Percentiles rank a stretch among this genome's conserved stretches.
These are phyloP conservation scores for Argynnis bischoffii DNA, from an alignment of 2,888 invertebrate genomes.

Conservation along the genomic window DNA sequence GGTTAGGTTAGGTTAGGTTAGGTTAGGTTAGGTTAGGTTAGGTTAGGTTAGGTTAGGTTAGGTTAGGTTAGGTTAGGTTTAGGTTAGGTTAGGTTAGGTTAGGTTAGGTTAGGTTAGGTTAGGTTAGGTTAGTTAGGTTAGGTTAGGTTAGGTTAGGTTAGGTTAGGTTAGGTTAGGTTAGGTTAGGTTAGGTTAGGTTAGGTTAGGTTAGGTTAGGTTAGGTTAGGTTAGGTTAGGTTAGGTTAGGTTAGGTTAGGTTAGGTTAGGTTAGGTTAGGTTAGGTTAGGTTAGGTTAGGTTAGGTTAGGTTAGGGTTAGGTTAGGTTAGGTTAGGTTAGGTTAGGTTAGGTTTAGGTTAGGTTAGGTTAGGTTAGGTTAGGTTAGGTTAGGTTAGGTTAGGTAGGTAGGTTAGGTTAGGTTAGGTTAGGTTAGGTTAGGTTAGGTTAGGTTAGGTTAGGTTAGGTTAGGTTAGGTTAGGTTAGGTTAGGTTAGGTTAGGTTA, in stretches of 20 bases:
- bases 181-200: constrained; percentile 9
- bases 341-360: constrained; percentile 18
- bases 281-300: constrained; percentile 17
- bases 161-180: constrained; percentile 12
- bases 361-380: constrained; percentile 18
- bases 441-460: constrained; percentile 21
- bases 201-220: constrained; percentile 14
- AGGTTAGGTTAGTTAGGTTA: constrained; percentile 13
- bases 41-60: constrained; percentile 29
- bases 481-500: constrained; percentile 9
- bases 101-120: constrained; percentile 4
- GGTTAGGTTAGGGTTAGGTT: constrained; percentile 14
- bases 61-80: constrained; percentile 14
- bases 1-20: constrained; percentile 30
- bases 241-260: constrained; percentile 13
- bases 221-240: constrained; percentile 16
- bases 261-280: constrained; percentile 13
- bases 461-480: constrained; percentile 12
- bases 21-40: constrained; percentile 32
- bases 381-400: constrained; percentile 11
- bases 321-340: constrained; percentile 18
- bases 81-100: constrained; percentile 13
- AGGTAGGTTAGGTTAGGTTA: no score
- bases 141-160: constrained; percentile 6
- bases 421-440: constrained; percentile 17